Evolutionary conservation across 1,140 invertebrate genomes (phyloP), one percentile per base, ranked within the genome.

Genomic region (Papilio xuthus): DNA sequence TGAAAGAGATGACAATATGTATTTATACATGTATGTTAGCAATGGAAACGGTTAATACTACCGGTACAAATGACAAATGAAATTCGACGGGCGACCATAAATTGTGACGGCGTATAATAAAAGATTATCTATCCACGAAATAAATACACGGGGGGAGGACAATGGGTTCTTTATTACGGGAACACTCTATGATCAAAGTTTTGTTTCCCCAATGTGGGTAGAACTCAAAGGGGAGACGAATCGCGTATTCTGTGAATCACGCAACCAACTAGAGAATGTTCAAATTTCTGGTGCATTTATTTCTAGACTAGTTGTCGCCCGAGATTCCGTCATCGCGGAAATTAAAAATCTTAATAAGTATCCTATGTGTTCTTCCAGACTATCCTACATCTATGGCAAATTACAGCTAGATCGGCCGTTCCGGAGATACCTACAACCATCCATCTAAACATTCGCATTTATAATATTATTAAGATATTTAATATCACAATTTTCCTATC

Each of bases 81-180:
- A 90, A 88, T 86, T 84, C 83, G 85, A 88, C 87, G 82, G 80
- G 80, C 81, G 44, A 80, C 82, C 87, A 89, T 90, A 89, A 90
- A 91, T 89, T 87, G 85, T 88, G 83, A 86, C 83, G 70, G 79
- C 78, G 86, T 81, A 90, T 89, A 89, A 90, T 89, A 91, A 91
- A 91, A 90, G 87, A 91, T 91, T 91, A 91, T 90, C 88, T 88
- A 87, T 89, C 86, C 78, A 79, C 82, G 88, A 86, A 89, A 91
- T 89, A 90, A 89, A 90, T 90, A 89, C 83, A 70, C 44, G 56
- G 88, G 88, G 89, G 85, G 84, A 88, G 83, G 82, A 90, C 89
- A 91, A 91, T 90, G 79, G 87, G 81, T 82, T 80, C 86, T 89
- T 90, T 91, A 90, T 89, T 90, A 88, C 85, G 82, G 83, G 83